Base-by-base conservation (phyloP, 2,113 vertebrate species). In the Cebus imitator region DNA sequence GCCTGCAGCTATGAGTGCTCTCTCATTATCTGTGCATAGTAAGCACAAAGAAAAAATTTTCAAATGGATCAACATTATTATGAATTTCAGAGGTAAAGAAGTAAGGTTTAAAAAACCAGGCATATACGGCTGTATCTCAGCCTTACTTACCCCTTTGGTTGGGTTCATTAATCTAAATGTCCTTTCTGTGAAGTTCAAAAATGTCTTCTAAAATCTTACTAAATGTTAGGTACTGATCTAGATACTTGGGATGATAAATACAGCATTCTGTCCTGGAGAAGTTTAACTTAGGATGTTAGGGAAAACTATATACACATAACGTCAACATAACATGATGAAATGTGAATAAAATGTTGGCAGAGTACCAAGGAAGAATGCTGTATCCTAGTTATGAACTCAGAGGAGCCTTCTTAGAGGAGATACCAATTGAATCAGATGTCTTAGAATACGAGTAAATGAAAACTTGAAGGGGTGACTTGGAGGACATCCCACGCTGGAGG, bases 1-100 rank as follows among this genome's bases (percentile, higher is more conserved):
- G 92, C 89, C 81, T 64, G 57, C 3, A 92, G 84, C 73, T 78
- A 45, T 27, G 8, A 89, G 48, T 61, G 40, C 61, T 37, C 25
- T 68, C 93, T 94, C 90, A 64, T 97, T 94, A 93, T 73, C n/a
- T 68, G 57, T 45, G 55, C 35, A 40, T 0, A 90, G 13, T 35
- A 32, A n/a, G 9, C 45, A 58, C 18, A 45, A 86, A 92, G 72
- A 61, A 83, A 92, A 90, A 64, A 25, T 20, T 84, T 95, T 48
- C 40, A 30, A 87, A 88, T 61, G 66, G 30, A 94, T 35, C 55
- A 52, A 72, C 78, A 32, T 70, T 78, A 81, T 90, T 82, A 58
- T 10, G 27, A 96, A 61, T 76, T n/a, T 14, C 58, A 90, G n/a
- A 78, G 73, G 72, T 92, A 20, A 96, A 76, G 68, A 4, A 12